A percentile compares a stretch with the other conserved stretches of the same genome.
phyloP scores from a whole-genome alignment of 2,113 vertebrate species.

The Polypterus senegalus region DNA sequence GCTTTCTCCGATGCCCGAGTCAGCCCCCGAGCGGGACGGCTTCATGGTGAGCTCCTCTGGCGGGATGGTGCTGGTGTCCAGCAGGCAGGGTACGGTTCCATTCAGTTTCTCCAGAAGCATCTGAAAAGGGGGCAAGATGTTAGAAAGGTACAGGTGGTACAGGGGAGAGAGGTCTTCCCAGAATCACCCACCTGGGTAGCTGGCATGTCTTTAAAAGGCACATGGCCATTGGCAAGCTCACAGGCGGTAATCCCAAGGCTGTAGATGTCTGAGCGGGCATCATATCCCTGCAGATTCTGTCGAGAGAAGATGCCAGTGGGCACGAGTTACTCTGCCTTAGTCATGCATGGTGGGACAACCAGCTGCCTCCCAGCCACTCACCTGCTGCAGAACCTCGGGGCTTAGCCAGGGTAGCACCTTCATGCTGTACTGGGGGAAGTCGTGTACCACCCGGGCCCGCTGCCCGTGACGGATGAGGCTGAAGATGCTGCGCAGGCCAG shows the following conservation, averaged over 20 bases:
- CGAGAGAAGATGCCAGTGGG: conserved; percentile 4
- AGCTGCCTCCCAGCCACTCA: conserved; percentile 20
- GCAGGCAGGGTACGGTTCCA: conserved; percentile 82
- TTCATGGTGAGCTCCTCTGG: conserved; percentile 82
- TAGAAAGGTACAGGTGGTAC: too few relatives aligned
- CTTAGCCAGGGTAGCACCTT: conserved; percentile 95
- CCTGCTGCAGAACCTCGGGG: conserved; percentile 93
- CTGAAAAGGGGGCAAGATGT: conserved; percentile 33
- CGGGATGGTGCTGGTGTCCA: conserved; percentile 91
- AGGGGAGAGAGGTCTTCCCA: too few relatives aligned
- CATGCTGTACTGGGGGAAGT: conserved; percentile 88
- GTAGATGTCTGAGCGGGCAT: conserved; percentile 94
- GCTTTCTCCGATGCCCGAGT: conserved; percentile 66
- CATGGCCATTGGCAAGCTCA: conserved; percentile 91
- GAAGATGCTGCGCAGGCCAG: conserved; percentile 83
- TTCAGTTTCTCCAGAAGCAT: conserved; percentile 96
- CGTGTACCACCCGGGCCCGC: conserved; percentile 78
- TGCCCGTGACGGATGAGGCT: conserved; percentile 91
- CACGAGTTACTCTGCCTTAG: neutral
- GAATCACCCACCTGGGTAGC: conserved; percentile 70
- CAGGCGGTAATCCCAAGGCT: conserved; percentile 94
- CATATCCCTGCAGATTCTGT: conserved; percentile 91
- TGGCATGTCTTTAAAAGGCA: conserved; percentile 98
- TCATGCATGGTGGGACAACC: too few relatives aligned
- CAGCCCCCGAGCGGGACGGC: conserved; percentile 65